Conservation (phyloP, 2,797 vertebrate genomes). For the Urophycis tenuis region DNA sequence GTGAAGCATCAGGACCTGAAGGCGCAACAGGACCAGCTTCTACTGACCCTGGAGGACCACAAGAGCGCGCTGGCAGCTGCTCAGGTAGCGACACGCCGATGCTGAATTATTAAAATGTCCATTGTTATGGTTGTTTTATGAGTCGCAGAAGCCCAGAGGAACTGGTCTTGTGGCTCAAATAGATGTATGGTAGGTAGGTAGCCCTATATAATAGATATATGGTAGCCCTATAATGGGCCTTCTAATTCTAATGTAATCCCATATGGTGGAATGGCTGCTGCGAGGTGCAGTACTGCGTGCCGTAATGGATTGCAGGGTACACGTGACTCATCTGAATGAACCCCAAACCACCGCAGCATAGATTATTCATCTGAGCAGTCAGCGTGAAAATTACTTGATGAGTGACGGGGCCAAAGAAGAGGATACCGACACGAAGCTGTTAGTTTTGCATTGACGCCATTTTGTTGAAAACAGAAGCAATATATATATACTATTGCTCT, state of each 20-base stretch:
- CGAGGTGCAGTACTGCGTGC: neutral
- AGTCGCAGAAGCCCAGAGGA: neutral
- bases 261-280: neutral
- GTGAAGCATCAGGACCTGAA: slow-evolving; percentile 90
- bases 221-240: neutral
- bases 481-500: neutral
- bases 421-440: no score
- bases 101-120: neutral
- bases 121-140: neutral
- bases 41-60: slow-evolving; percentile 94
- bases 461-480: neutral
- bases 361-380: neutral
- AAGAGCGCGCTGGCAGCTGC: slow-evolving; percentile 94
- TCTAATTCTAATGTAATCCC: neutral
- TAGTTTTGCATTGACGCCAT: neutral
- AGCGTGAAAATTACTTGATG: neutral
- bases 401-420: neutral
- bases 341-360: neutral
- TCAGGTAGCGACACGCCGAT: slow-evolving; percentile 75
- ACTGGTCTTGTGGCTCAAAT: neutral
- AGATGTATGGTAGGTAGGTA: neutral
- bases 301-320: neutral
- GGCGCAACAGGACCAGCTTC: slow-evolving; percentile 81
- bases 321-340: neutral
- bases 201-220: neutral